Conservation (phyloP, 2,797 vertebrate genomes). For the Vespertilio murinus region DNA sequence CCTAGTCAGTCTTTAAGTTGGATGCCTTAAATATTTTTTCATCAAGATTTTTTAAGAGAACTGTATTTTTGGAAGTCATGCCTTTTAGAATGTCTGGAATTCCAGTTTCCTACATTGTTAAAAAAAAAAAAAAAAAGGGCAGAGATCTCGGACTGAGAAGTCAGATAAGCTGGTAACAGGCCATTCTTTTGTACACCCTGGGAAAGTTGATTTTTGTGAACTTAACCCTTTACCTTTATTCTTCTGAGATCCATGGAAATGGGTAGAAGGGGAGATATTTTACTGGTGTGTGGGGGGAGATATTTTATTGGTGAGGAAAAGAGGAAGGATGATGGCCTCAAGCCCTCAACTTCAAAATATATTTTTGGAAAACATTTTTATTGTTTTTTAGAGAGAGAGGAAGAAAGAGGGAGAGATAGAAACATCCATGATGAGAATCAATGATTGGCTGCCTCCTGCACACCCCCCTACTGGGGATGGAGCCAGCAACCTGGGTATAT, state of each 20-base stretch:
- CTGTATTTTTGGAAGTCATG: neutral
- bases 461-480: too few species aligned
- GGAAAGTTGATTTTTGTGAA: neutral
- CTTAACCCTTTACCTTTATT: neutral
- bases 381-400: too few species aligned
- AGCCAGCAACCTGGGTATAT: too few species aligned
- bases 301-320: neutral
- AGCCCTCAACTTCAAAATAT: neutral
- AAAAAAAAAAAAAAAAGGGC: neutral
- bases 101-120: neutral
- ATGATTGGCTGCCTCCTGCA: too few species aligned
- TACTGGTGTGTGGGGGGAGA: neutral
- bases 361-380: neutral
- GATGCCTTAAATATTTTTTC: conserved; percentile 23
- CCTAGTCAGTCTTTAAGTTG: neutral
- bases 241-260: neutral
- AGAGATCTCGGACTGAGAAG: neutral
- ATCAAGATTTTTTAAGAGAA: neutral
- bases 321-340: neutral
- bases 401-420: too few species aligned
- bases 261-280: neutral
- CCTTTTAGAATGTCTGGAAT: neutral
- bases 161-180: neutral
- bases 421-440: too few species aligned
- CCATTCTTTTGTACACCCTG: neutral